Base-by-base conservation (phyloP, 2,888 invertebrate genomes). In the Scaptomyza tumidula region DNA sequence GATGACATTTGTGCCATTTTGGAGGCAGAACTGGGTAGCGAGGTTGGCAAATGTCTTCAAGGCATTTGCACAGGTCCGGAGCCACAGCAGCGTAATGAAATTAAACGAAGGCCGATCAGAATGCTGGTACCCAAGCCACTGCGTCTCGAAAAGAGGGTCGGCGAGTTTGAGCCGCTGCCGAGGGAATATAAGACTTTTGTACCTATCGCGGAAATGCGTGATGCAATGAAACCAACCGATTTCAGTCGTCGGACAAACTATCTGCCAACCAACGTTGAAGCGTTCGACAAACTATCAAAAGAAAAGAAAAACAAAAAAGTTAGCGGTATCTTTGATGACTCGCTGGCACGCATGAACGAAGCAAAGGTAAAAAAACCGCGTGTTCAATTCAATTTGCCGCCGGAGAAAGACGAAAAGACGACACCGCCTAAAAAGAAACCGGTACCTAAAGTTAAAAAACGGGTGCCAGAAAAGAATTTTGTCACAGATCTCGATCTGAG, bases 391-490 rank as follows among this genome's bases (percentile, higher is more conserved):
- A 31, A 44, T 6, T 44, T 75, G 10, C 57, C 69, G 9, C 1
- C 35, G 1, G 29, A 46, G 1, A 9, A 31, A 0, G 65, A 46
- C 11, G 7, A 2, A n/a, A 46, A 60, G 11, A 7, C n/a, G 29
- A 10, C 3, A 16, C 9, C 2, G 6, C 37, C 37, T 14, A 14
- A 11, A 6, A 14, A 16, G 16, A 4, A 39, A 14, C 6, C 5
- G 19, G 1, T n/a, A 11, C 1, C 10, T n/a, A 3, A 24, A 24
- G 3, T 9, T 9, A 7, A 9, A 6, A 10, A 19, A 10, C 10
- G n/a, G n/a, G 16, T n/a, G 35, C 37, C 41, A 7, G 63, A 82
- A 6, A 85, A 78, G 27, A 9, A 58, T 11, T 87, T 84, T 1
- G 1, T 72, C 6, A 69, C 88, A 2, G 85, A 89, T 59, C 6